Percentiles rank a stretch among this genome's conserved stretches.
Evolutionary conservation across 2,888 invertebrate genomes (phyloP).

Genomic region (Tinea trinotella): DNA sequence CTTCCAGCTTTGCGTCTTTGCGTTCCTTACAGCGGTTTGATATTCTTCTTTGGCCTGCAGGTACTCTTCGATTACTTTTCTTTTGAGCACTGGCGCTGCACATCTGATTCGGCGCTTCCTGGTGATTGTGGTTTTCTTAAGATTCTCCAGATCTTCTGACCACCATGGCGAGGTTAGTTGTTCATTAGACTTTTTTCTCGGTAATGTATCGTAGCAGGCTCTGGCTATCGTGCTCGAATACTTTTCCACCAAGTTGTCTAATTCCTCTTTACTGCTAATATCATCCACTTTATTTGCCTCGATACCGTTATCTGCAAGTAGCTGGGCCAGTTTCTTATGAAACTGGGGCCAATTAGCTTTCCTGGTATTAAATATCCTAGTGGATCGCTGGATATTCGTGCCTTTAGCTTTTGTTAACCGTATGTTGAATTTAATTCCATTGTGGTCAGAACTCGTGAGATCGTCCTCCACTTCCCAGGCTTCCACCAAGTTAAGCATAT

Average conservation of each 20-base stretch:
- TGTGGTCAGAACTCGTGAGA: conserved; percentile 1
- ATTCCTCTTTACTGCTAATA: neutral
- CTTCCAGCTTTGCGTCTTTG: conserved; percentile 22
- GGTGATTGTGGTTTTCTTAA: conserved; percentile 1
- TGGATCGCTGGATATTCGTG: neutral
- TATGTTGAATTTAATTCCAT: neutral
- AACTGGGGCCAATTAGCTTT: neutral
- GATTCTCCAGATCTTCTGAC: neutral
- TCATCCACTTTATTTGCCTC: neutral
- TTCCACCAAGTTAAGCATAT: no score
- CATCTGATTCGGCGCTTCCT: conserved; percentile 16
- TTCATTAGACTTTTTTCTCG: neutral
- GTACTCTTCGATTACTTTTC: conserved; percentile 11
- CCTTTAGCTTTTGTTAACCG: neutral
- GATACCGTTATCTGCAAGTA: no score
- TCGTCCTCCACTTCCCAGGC: no score
- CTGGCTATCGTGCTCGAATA: neutral
- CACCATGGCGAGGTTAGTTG: no score
- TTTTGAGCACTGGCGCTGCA: neutral
- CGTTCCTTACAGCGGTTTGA: neutral
- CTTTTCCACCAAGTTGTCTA: neutral
- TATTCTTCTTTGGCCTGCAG: conserved; percentile 8
- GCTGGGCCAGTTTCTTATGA: neutral
- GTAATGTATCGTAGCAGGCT: neutral
- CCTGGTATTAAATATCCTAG: conserved; percentile 6